Conservation (phyloP, 2,797 vertebrate species). For the Sebastes oblongus region DNA sequence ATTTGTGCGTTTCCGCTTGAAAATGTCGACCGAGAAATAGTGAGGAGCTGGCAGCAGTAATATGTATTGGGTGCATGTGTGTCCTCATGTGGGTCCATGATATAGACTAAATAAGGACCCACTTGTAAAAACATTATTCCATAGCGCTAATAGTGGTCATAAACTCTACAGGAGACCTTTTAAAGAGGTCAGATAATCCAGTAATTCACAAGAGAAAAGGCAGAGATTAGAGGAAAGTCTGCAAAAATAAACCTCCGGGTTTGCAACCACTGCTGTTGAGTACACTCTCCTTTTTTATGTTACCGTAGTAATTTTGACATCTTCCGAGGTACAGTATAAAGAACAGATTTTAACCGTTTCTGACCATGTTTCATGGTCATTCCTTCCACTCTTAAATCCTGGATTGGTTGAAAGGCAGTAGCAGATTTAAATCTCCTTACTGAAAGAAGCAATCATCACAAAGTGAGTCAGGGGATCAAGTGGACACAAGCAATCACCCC, state of each 20-base stretch:
- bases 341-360: conserved; percentile 4
- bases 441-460: conserved; percentile 73
- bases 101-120: not conserved
- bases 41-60: not conserved
- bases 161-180: not conserved
- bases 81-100: not conserved
- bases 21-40: not conserved
- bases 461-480: conserved; percentile 71
- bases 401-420: conserved; percentile 51
- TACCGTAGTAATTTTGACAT: not conserved
- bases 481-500: conserved; percentile 51
- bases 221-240: conserved; percentile 12
- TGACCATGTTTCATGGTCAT: conserved; percentile 17
- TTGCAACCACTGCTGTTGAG: not conserved
- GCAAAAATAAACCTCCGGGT: not conserved
- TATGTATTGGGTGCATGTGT: not conserved
- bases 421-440: conserved; percentile 75
- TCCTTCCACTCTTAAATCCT: conserved; percentile 63
- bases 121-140: not conserved
- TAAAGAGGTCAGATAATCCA: conserved; percentile 1
- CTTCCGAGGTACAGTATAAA: not conserved
- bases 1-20: not conserved
- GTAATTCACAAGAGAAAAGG: not conserved
- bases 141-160: not conserved
- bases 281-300: not conserved